Evolutionary conservation across 2,888 invertebrate genomes (phyloP).

Genomic region (Cerastis rubricosa): DNA sequence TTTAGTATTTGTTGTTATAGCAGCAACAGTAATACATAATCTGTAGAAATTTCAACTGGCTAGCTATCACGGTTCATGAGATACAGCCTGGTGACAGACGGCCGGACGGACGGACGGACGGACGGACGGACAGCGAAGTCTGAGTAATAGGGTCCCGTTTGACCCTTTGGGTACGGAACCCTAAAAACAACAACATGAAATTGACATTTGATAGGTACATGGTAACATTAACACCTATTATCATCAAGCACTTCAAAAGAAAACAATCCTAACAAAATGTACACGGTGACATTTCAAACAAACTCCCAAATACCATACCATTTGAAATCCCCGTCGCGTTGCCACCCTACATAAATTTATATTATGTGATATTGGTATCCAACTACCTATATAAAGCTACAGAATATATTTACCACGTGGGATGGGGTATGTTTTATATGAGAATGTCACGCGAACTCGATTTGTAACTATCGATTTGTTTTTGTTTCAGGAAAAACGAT

Average conservation of each 20-base stretch:
- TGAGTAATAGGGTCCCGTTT: no score
- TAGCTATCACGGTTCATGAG: no score
- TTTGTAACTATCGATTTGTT: slow-evolving; percentile 55
- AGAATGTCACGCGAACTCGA: slow-evolving; percentile 52
- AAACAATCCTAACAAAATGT: background rate
- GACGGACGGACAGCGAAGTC: no score
- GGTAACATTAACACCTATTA: background rate
- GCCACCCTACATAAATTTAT: slow-evolving; percentile 52
- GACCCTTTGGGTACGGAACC: no score
- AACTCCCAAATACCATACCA: slow-evolving; percentile 4
- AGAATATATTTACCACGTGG: slow-evolving; percentile 56
- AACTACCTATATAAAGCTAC: slow-evolving; percentile 44
- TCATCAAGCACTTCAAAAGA: background rate
- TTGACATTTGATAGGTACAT: no score
- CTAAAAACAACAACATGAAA: background rate
- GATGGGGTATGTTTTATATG: slow-evolving; percentile 49
- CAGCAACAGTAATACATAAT: no score
- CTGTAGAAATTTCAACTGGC: no score
- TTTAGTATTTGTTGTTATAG: no score
- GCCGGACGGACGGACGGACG: no score
- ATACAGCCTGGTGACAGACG: no score
- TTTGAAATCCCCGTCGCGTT: slow-evolving; percentile 25
- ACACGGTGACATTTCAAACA: background rate
- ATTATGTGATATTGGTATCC: slow-evolving; percentile 48
- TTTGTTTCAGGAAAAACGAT: slow-evolving; percentile 41